Percentiles rank a stretch among this genome's conserved stretches.
phyloP scores from a whole-genome alignment of 23 tunicate species.

The Styela clava region DNA sequence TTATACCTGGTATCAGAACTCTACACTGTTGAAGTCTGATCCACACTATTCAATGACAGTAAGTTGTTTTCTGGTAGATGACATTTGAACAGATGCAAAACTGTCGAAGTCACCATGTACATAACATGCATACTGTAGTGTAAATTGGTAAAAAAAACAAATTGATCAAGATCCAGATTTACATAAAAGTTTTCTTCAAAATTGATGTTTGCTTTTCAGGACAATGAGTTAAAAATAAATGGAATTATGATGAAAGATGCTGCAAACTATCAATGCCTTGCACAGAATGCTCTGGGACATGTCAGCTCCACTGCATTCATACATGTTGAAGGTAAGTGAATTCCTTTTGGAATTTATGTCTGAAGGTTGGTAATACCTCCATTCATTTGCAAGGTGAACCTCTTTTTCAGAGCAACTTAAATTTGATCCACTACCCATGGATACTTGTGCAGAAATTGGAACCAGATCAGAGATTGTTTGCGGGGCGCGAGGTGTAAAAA shows the following conservation, averaged over 20 bases:
- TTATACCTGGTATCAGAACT: slow-evolving; percentile 51
- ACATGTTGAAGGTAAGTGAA: slow-evolving; percentile 17
- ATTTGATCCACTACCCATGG: slow-evolving; percentile 7
- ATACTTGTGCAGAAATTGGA: slow-evolving; percentile 34
- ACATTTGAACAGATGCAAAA: neutral
- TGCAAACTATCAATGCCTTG: slow-evolving; percentile 9
- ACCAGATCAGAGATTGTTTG: slow-evolving; percentile 8
- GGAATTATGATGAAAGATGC: slow-evolving; percentile 6
- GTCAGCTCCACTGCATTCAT: slow-evolving; percentile 10
- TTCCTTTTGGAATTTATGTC: neutral
- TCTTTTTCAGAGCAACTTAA: neutral
- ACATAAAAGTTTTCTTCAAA: neutral
- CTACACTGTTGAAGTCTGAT: neutral
- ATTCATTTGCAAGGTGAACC: no score
- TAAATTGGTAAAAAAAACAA: no score
- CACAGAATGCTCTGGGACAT: slow-evolving; percentile 6
- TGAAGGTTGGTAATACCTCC: no score
- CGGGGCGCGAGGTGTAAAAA: slow-evolving; percentile 27
- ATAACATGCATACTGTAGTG: no score
- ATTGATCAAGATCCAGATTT: neutral
- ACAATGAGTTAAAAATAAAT: neutral
- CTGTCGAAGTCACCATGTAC: neutral
- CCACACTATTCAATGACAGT: neutral
- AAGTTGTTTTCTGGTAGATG: neutral
- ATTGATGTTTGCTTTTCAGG: neutral